These are phyloP conservation scores for Streptopelia turtur DNA, from an alignment of 2,797 vertebrate genomes.

Conservation along the genomic window DNA sequence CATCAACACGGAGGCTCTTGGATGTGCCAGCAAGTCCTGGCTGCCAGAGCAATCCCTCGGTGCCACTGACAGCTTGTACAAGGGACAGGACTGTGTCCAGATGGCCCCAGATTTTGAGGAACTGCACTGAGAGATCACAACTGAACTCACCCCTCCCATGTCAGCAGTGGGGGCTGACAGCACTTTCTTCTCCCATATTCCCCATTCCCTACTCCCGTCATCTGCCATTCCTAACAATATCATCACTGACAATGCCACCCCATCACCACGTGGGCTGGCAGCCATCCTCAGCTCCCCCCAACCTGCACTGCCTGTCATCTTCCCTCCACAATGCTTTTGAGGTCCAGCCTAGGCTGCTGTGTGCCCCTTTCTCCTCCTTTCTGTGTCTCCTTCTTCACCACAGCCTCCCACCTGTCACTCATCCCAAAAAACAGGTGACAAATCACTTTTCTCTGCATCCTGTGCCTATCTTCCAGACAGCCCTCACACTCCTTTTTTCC, in stretches of 20 bases:
- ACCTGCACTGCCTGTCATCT: conserved; percentile 19
- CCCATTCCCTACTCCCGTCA: neutral
- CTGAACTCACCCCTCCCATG: conserved; percentile 1
- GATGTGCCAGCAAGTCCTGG: conserved; percentile 39
- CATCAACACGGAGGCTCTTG: neutral
- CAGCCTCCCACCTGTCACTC: conserved; percentile 31
- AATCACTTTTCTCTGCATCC: neutral
- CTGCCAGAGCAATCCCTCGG: conserved; percentile 55
- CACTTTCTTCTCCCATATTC: neutral
- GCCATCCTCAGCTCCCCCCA: neutral
- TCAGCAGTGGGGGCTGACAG: neutral
- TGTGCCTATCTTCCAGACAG: neutral
- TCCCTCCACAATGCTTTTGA: neutral
- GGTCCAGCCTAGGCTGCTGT: neutral
- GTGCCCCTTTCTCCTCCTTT: neutral
- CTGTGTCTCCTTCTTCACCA: neutral
- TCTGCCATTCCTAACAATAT: neutral
- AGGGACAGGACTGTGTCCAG: conserved; percentile 63
- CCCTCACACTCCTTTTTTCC: neutral
- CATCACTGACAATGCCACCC: neutral
- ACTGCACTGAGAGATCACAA: conserved; percentile 30
- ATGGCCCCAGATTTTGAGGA: conserved; percentile 66
- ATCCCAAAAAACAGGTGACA: neutral
- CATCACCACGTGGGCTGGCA: neutral
- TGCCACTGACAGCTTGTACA: conserved; percentile 43